Base-by-base conservation (phyloP, 2,888 invertebrate genomes). In the Lycocerus yunnanus region DNA sequence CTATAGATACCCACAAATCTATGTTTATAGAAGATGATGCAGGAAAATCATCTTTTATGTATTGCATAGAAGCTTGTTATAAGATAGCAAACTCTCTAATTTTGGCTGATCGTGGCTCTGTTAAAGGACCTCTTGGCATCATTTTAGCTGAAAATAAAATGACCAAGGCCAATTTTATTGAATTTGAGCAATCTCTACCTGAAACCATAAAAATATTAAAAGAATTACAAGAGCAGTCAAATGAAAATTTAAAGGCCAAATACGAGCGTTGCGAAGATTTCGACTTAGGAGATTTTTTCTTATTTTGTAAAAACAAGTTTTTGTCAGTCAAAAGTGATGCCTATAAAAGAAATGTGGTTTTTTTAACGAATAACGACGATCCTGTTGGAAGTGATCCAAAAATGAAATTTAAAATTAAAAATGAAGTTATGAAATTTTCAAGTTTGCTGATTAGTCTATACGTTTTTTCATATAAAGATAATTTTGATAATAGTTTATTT, bases 241-340 rank as follows among this genome's bases (percentile, higher is more conserved):
- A 60, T 67, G 27, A 18, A 11, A 69, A 72, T 10, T 66, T 77
- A 58, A 16, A 74, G 24, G 10, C 58, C 3, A 66, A 69, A 11
- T 77, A 72, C 43, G 24, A 73, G 43, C 77, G 75, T 27, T 43
- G 59, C 16, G 66, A 60, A n/a, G 24, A 68, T 71, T 75, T 75
- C 24, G 77, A 77, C 71, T 66, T 77, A 21, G 77, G 60, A 1
- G 74, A 75, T 58, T 77, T 77, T 14, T 75, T 77, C 21, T 63
- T 75, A 20, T 71, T 77, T 3, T 77, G 75, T 59, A 77, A 73
- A 73, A 74, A 74, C 16, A 74, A 75, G 16, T 63, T 77, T 14
- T 9, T 66, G 3, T 14, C 67, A 6, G 27, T 74, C 60, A 75
- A 72, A 69, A 66, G 43, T 10, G 72, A 73, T 1, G 67, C 58